Conservation (phyloP, 2,797 vertebrate species). For the Gymnothorax javanicus region DNA sequence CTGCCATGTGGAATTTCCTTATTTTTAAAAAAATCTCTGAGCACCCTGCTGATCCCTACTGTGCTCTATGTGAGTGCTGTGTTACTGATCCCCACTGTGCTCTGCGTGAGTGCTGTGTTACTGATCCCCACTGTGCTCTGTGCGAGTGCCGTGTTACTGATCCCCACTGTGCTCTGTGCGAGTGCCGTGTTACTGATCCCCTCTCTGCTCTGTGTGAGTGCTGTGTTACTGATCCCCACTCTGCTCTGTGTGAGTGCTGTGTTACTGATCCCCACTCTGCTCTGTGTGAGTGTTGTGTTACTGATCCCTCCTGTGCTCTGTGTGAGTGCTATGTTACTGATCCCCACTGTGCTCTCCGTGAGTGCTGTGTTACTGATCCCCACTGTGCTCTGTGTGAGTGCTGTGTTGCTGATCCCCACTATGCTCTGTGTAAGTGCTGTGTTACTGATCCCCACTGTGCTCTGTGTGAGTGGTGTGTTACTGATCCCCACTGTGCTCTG, state of each 20-base stretch:
- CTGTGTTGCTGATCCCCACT: background rate
- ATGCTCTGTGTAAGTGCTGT: background rate
- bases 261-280: background rate
- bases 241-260: background rate
- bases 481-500: constrained; percentile 7
- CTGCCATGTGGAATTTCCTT: no score
- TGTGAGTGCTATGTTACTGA: background rate
- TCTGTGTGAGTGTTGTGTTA: background rate
- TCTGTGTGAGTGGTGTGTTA: background rate
- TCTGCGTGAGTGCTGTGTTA: background rate
- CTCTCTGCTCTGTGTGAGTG: background rate
- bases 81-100: background rate
- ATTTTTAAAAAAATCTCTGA: no score
- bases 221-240: no score
- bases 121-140: background rate
- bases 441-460: background rate
- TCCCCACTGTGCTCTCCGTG: no score
- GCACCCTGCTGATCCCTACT: no score
- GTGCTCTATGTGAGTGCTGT: background rate
- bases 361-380: background rate
- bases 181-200: background rate
- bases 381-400: constrained; percentile 3
- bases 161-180: background rate
- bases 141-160: background rate
- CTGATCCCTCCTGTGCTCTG: background rate